These are phyloP conservation scores for Odontesthes bonariensis DNA, from an alignment of 2,113 vertebrate species.

Conservation along the genomic window DNA sequence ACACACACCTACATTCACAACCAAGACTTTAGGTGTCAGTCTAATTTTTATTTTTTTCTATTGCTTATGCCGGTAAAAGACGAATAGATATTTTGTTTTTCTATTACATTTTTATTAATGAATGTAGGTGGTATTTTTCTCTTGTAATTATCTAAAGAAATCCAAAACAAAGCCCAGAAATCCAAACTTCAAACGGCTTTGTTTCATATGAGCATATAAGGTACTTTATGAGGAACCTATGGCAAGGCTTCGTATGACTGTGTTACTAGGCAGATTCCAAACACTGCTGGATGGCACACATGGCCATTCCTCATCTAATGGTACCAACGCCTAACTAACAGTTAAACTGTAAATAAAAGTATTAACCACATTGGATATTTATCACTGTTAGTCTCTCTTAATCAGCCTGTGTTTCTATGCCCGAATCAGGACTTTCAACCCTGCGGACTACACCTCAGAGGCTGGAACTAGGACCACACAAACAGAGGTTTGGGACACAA, in stretches of 20 bases:
- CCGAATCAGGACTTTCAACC: slow-evolving; percentile 91
- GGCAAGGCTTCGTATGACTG: not conserved
- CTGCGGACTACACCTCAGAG: slow-evolving; percentile 92
- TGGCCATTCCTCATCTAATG: not conserved
- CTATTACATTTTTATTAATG: not conserved
- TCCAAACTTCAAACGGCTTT: slow-evolving; percentile 6
- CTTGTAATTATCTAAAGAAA: not conserved
- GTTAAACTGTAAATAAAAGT: not conserved
- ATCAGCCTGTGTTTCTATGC: not conserved
- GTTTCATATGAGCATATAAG: not conserved
- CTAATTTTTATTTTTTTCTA: not conserved
- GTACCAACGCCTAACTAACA: no score
- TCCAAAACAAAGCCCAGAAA: not conserved
- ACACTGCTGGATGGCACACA: not conserved
- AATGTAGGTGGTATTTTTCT: not conserved
- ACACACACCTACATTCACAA: not conserved
- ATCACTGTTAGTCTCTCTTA: not conserved
- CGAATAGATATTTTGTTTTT: not conserved
- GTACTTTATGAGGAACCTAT: not conserved
- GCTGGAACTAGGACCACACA: slow-evolving; percentile 70
- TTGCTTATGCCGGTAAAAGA: no score
- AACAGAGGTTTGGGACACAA: slow-evolving; percentile 78
- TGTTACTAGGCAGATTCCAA: not conserved
- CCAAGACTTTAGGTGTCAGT: not conserved
- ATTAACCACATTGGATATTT: not conserved